Conservation (phyloP, 2,888 invertebrate species). For the Meteorus cinctellus region DNA sequence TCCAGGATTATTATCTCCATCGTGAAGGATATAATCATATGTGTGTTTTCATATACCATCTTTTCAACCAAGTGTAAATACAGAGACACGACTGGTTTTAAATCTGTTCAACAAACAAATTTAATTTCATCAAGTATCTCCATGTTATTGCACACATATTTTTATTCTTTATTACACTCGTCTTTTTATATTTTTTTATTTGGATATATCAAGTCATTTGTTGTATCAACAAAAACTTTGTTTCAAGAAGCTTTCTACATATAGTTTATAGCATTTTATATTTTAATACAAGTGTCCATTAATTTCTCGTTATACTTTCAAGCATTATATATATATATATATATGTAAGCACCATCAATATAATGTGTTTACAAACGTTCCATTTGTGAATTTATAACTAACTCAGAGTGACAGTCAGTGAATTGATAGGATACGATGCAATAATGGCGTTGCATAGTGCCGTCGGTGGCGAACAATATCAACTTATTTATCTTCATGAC, state of each 20-base stretch:
- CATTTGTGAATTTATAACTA: conserved; percentile 24
- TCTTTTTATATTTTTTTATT: too few relatives aligned
- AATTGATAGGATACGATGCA: background rate
- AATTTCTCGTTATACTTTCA: conserved; percentile 36
- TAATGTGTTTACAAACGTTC: conserved; percentile 52
- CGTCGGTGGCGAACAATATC: background rate
- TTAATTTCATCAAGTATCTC: conserved; percentile 29
- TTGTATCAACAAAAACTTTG: background rate
- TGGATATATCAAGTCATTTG: background rate
- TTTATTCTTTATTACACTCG: background rate
- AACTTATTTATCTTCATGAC: too few relatives aligned
- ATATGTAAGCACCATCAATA: conserved; percentile 15
- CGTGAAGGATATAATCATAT: conserved; percentile 22
- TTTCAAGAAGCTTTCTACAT: conserved; percentile 4
- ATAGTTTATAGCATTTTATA: background rate
- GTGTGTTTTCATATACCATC: background rate
- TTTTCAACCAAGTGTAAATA: conserved; percentile 7
- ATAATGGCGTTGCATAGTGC: background rate
- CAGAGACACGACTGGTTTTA: conserved; percentile 3
- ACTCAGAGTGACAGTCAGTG: background rate
- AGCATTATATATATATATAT: background rate
- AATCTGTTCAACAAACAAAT: conserved; percentile 35
- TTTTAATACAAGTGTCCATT: conserved; percentile 46
- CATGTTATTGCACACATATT: background rate
- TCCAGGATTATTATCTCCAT: conserved; percentile 15